Evolutionary conservation across 2,113 vertebrate genomes (phyloP).

Genomic region (Daboia siamensis): DNA sequence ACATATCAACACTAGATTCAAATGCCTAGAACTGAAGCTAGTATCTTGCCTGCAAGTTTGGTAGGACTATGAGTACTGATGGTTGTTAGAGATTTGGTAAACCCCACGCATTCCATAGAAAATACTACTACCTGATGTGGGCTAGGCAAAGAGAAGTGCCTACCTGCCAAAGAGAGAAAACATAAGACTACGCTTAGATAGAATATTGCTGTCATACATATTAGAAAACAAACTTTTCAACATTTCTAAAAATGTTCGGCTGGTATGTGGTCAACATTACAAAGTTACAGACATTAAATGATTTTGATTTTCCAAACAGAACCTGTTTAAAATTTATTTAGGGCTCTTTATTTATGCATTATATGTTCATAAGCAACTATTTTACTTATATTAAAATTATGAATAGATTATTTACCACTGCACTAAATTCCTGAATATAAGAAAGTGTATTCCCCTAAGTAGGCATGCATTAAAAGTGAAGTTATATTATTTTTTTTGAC

Average conservation of each 20-base stretch:
- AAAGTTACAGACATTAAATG: background rate
- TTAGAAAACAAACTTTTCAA: background rate
- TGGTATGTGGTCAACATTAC: background rate
- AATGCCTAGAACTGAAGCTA: slow-evolving; percentile 74
- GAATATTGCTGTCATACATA: slow-evolving; percentile 42
- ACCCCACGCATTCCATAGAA: slow-evolving; percentile 84
- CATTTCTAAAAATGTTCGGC: background rate
- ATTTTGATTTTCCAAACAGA: background rate
- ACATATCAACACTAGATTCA: slow-evolving; percentile 61
- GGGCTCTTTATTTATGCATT: background rate
- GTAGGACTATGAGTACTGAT: slow-evolving; percentile 78
- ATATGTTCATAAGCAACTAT: background rate
- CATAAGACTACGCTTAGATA: slow-evolving; percentile 64
- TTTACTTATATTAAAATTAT: background rate
- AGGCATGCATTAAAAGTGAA: background rate
- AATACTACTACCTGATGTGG: slow-evolving; percentile 83
- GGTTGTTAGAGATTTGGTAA: slow-evolving; percentile 80
- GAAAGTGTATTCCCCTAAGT: background rate
- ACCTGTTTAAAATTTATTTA: background rate
- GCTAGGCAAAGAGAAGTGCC: slow-evolving; percentile 80
- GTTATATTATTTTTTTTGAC: background rate
- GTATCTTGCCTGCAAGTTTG: slow-evolving; percentile 78
- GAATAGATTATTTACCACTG: background rate
- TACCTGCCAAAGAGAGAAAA: slow-evolving; percentile 83
- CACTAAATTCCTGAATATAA: background rate